phyloP scores from a whole-genome alignment of 2,797 vertebrate species.

The Aythya fuligula region DNA sequence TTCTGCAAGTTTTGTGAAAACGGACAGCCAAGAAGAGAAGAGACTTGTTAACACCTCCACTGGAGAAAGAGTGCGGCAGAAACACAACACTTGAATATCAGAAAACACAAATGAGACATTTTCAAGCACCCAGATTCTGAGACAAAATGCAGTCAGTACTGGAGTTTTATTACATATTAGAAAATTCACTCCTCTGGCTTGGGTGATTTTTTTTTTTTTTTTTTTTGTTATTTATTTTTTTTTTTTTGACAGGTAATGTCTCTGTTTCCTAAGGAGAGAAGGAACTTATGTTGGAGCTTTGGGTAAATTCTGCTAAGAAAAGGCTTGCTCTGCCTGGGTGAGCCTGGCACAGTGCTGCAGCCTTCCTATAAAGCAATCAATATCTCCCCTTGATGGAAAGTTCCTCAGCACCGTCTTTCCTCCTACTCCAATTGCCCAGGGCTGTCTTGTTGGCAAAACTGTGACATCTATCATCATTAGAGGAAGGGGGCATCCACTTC shows the following conservation, averaged over 20 bases:
- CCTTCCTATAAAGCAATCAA: background rate
- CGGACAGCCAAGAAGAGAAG: background rate
- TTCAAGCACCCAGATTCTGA: background rate
- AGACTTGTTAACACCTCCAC: background rate
- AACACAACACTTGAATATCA: background rate
- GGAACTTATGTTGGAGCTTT: background rate
- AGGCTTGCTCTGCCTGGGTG: background rate
- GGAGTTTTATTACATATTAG: background rate
- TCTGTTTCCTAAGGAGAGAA: background rate
- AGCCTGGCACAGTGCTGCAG: background rate
- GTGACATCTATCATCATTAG: background rate
- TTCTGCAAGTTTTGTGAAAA: constrained; percentile 3
- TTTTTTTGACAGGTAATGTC: background rate
- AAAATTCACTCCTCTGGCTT: background rate
- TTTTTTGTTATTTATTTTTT: too few species aligned
- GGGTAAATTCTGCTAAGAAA: background rate
- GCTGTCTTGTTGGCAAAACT: background rate
- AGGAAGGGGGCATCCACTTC: background rate
- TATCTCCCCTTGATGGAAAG: background rate
- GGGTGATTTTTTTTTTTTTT: too few species aligned
- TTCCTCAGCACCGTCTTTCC: background rate
- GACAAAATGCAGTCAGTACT: background rate
- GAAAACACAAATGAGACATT: background rate
- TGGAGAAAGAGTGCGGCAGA: background rate
- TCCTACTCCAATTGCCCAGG: background rate